Conservation (phyloP, 2,113 vertebrate species). For the Anthoscopus minutus region DNA sequence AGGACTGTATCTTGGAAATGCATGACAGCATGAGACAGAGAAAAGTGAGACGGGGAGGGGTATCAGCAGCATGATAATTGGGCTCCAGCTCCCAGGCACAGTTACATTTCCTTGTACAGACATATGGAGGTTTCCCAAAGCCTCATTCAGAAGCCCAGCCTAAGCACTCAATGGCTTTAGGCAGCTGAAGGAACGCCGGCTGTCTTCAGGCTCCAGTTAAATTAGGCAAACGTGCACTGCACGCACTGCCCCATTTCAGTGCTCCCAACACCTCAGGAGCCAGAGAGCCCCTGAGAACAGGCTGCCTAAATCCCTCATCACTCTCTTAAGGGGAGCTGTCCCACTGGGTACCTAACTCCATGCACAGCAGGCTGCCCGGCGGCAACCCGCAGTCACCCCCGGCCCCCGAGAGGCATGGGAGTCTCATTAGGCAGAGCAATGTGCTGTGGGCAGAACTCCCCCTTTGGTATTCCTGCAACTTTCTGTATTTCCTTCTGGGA, state of each 20-base stretch:
- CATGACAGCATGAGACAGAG: not conserved
- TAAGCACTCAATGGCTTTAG: not conserved
- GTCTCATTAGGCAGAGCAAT: not conserved
- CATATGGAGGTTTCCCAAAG: not conserved
- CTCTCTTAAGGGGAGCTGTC: not conserved
- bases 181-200: not conserved
- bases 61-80: not conserved
- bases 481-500: not conserved
- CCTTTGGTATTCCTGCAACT: not conserved
- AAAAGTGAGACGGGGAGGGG: not conserved
- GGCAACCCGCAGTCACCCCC: not conserved
- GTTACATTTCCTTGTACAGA: not conserved
- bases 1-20: not conserved
- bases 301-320: slow-evolving; percentile 1
- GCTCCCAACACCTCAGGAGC: not conserved
- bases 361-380: not conserved
- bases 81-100: not conserved
- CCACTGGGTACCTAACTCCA: not conserved
- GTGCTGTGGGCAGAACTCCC: not conserved
- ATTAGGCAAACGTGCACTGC: fast-evolving
- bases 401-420: fast-evolving
- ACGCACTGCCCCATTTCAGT: not conserved
- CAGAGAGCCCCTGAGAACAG: not conserved
- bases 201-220: not conserved
- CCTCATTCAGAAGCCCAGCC: not conserved